Evolutionary conservation across 2,888 invertebrate species (phyloP), one percentile per base, ranked within the genome.

Genomic region (Alsophila aescularia): DNA sequence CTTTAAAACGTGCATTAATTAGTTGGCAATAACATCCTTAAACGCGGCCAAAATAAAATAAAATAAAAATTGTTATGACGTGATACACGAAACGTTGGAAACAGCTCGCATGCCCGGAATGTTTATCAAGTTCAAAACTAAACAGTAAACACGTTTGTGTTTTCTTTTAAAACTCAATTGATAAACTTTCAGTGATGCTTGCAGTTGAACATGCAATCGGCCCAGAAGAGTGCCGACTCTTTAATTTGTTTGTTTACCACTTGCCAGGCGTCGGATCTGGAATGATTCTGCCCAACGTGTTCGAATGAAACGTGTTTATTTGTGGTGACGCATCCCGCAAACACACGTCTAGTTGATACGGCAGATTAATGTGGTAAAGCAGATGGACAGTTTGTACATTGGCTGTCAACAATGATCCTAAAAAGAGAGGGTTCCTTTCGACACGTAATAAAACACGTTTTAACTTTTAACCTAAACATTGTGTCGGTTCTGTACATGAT

Each of bases 381-480:
- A 8, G 43, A 54, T 48, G 32, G 42, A 44, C 49, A 45, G 34
- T 45, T 29, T 36, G 50, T 40, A 50, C 44, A 31, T 34, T 9
- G 31, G 9, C 55, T 10, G 36, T 50, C 55, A 44, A 50, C 55
- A 44, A 18, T 24, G 18, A 40, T 44, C 32, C 9, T 24, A 27
- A 50, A 40, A 50, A 40, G 49, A 50, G 34, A 34, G 37, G 16
- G 39, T 43, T n/a, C 36, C 49, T 50, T 34, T 55, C 44, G 27
- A 45, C 55, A 24, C 34, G 21, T 45, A 44, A 50, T 55, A 50
- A 55, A 55, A 34, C 44, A 50, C 15, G 55, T 14, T 40, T 10
- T 37, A 37, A 54, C 48, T 14, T 40, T 10, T 37, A 37, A 54
- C 48, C 31, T 27, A 55, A 55, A 55, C 54, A 55, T n/a, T 27